A percentile compares a stretch with the other conserved stretches of the same genome.
These are phyloP conservation scores for Stenodema calcarata DNA, from an alignment of 2,888 invertebrate genomes.

Conservation along the genomic window DNA sequence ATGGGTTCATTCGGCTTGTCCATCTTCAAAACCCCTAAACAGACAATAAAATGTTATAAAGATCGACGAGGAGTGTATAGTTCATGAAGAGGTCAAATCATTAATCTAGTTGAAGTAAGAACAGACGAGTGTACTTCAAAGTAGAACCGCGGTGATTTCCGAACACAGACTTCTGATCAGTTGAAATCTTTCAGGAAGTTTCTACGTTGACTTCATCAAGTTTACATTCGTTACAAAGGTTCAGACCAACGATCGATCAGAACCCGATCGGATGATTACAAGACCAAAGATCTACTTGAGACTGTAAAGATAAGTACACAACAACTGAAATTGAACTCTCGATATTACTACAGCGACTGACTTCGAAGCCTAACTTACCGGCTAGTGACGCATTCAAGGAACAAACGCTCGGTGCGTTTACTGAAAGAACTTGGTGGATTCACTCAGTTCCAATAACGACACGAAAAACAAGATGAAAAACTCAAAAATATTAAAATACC, in stretches of 20 bases:
- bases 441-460: not conserved
- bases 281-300: not conserved
- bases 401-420: not conserved
- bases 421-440: not conserved
- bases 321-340: not conserved
- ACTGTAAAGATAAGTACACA: too few species aligned
- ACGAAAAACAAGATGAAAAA: not conserved
- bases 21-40: not conserved
- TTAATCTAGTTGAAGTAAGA: not conserved
- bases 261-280: not conserved
- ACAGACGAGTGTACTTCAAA: not conserved
- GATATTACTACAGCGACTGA: not conserved
- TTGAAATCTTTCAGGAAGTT: too few species aligned
- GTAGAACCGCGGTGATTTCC: not conserved
- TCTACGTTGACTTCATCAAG: too few species aligned
- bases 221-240: too few species aligned
- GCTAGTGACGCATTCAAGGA: slow-evolving; percentile 35
- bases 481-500: slow-evolving; percentile 21
- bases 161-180: not conserved
- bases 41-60: not conserved
- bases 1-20: slow-evolving; percentile 16
- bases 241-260: not conserved
- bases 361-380: slow-evolving; percentile 26
- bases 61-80: not conserved
- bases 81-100: not conserved